Base-by-base conservation (phyloP, 2,113 vertebrate genomes). In the Corythornis vintsioides region DNA sequence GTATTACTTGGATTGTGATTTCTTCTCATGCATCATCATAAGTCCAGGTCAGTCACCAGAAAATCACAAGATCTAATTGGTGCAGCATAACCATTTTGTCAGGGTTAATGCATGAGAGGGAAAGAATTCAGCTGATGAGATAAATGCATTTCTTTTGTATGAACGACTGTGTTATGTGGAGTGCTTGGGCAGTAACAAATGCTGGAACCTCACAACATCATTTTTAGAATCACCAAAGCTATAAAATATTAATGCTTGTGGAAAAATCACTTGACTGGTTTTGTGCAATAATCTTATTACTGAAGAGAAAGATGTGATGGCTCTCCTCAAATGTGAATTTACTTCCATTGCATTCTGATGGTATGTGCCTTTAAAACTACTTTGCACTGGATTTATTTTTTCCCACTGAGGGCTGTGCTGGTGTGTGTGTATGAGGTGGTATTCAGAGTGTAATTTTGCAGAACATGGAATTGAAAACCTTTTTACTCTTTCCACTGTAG, bases 281-380 rank as follows among this genome's bases (percentile, higher is more conserved):
- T 57, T 56, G 55, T 93, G 71, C 70, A 48, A 55, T 91, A 75
- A 59, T 91, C 25, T 71, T 2, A 0, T 48, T 65, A 55, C 25
- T 56, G n/a, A 78, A 65, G 15, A 81, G 53, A 73, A 89, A 26
- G 90, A 72, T 83, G 75, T 85, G 78, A 88, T 75, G 28, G 8
- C 33, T 77, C 16, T 85, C 48, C 81, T 85, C 25, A 66, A 91
- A 87, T 94, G 91, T 90, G 89, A 96, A 57, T 89, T 88, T 74
- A 47, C 55, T 87, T 87, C 73, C 26, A 15, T 33, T 80, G 43
- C 25, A 19, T 43, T 47, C 22, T 56, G 69, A 25, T 81, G 72
- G 28, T 14, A 48, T 13, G 13, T 59, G 48, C 17, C 10, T 90
- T 85, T 74, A 64, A 91, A 91, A 59, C 13, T 52, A 7, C 56